Evolutionary conservation across 2,797 vertebrate species (phyloP).

Genomic region (Anableps anableps): DNA sequence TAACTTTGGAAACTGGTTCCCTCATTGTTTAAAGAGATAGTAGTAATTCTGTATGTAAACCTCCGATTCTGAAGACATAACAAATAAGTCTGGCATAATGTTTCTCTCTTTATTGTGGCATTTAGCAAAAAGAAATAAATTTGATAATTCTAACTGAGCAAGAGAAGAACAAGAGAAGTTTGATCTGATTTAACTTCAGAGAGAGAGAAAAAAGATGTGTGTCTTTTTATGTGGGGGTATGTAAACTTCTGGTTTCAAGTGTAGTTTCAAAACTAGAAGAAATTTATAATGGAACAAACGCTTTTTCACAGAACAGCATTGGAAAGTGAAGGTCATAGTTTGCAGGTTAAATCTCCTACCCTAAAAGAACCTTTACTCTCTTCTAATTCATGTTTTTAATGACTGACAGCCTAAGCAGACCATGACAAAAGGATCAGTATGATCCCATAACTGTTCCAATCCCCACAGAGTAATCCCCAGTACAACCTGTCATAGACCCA

Average conservation of each 20-base stretch:
- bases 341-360: background rate
- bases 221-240: background rate
- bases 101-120: too few relatives aligned
- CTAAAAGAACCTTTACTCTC: background rate
- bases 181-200: too few relatives aligned
- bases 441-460: background rate
- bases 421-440: background rate
- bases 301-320: background rate
- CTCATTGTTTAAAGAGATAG: too few relatives aligned
- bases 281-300: background rate
- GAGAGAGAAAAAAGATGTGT: background rate
- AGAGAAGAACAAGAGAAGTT: too few relatives aligned
- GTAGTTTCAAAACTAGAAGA: background rate
- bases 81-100: too few relatives aligned
- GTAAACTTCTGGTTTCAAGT: background rate
- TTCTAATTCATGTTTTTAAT: background rate
- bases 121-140: too few relatives aligned
- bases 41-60: too few relatives aligned
- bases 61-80: too few relatives aligned
- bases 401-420: background rate
- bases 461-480: background rate
- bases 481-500: background rate
- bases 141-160: too few relatives aligned
- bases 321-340: too few relatives aligned
- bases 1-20: too few relatives aligned